Evolutionary conservation across 1,140 invertebrate species (phyloP).

Genomic region (Latrodectus geometricus): DNA sequence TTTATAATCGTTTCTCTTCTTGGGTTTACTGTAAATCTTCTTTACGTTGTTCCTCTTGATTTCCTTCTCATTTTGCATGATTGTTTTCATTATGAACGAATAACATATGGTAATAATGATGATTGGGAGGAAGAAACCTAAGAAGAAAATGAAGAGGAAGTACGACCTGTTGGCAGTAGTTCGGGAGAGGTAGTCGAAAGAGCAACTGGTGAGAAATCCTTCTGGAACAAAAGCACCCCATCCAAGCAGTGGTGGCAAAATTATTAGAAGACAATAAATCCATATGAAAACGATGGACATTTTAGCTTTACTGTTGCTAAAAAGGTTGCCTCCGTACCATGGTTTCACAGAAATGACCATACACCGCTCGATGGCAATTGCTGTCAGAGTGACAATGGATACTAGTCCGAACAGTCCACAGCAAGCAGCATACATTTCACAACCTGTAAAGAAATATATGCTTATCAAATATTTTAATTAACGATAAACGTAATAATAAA

Average conservation of each 20-base stretch:
- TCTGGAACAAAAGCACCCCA: slow-evolving; percentile 81
- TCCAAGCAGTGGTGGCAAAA: slow-evolving; percentile 77
- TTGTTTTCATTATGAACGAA: slow-evolving; percentile 74
- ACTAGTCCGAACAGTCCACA: slow-evolving; percentile 78
- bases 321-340: slow-evolving; percentile 70
- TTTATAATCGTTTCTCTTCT: slow-evolving; percentile 66
- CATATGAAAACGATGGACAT: slow-evolving; percentile 76
- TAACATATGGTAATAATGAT: slow-evolving; percentile 79
- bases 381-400: slow-evolving; percentile 78
- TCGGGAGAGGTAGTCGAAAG: slow-evolving; percentile 82
- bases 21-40: slow-evolving; percentile 54
- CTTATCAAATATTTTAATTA: not conserved
- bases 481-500: no score
- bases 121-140: slow-evolving; percentile 78
- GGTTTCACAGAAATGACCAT: slow-evolving; percentile 76
- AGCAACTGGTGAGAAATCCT: slow-evolving; percentile 83
- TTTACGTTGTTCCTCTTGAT: slow-evolving; percentile 65
- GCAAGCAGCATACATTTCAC: slow-evolving; percentile 76
- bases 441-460: slow-evolving; percentile 52
- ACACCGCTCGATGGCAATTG: slow-evolving; percentile 79
- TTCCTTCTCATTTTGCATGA: slow-evolving; percentile 69
- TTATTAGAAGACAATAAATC: slow-evolving; percentile 78
- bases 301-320: slow-evolving; percentile 73
- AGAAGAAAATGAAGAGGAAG: slow-evolving; percentile 78
- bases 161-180: slow-evolving; percentile 75